Conservation (phyloP, 2,113 vertebrate species). For the Melanerpes formicivorus region DNA sequence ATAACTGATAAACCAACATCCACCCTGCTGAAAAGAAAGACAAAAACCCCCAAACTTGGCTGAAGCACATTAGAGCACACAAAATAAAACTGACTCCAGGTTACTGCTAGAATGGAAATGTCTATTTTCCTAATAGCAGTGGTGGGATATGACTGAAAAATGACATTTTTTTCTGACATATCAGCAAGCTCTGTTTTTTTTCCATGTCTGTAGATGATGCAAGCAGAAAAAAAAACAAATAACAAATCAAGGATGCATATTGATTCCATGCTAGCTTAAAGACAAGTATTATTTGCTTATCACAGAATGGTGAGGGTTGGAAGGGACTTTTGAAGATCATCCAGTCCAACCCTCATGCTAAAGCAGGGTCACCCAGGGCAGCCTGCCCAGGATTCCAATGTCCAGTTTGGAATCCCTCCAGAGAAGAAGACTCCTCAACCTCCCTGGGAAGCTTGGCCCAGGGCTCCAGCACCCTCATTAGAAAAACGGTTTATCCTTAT, state of each 20-base stretch:
- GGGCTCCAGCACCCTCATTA: no score
- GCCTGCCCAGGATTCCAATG: no score
- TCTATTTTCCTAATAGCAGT: not conserved
- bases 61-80: slow-evolving; percentile 8
- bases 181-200: not conserved
- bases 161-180: not conserved
- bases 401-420: no score
- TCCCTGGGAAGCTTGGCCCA: no score
- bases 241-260: not conserved
- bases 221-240: not conserved
- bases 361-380: no score
- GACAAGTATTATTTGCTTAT: not conserved
- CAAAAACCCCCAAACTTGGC: not conserved
- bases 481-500: no score
- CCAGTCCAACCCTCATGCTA: no score
- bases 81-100: slow-evolving; percentile 23
- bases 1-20: slow-evolving; percentile 50
- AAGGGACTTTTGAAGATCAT: no score
- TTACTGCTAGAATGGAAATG: slow-evolving; percentile 15
- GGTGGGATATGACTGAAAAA: not conserved
- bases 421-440: no score
- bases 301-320: no score
- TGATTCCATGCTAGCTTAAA: not conserved
- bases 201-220: not conserved
- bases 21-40: not conserved